Conservation (phyloP, 2,797 vertebrate species). For the Emys orbicularis region DNA sequence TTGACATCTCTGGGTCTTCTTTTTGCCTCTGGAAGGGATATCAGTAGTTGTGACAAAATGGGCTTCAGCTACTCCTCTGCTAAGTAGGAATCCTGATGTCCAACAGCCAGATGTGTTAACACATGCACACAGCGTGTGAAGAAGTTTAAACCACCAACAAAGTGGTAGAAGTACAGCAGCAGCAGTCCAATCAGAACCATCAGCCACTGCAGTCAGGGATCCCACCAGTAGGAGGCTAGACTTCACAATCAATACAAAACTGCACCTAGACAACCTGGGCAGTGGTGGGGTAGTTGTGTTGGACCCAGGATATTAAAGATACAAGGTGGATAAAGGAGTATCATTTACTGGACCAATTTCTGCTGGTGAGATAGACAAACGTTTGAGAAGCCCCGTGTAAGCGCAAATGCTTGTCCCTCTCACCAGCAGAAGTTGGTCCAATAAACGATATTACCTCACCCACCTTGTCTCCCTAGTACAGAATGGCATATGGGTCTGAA, state of each 20-base stretch:
- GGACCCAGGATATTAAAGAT: not conserved
- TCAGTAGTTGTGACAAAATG: not conserved
- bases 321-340: not conserved
- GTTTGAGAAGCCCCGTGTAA: not conserved
- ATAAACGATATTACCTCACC: not conserved
- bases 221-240: slow-evolving; percentile 73
- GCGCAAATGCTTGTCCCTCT: not conserved
- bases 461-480: not conserved
- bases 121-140: not conserved
- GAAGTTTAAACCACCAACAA: not conserved
- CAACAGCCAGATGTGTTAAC: not conserved
- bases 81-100: not conserved
- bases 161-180: not conserved
- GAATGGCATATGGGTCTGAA: not conserved
- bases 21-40: too few relatives aligned
- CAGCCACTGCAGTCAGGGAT: slow-evolving; percentile 64
- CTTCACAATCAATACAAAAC: slow-evolving; percentile 38
- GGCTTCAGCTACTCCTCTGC: not conserved
- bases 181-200: not conserved
- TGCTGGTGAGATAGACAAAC: not conserved
- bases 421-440: not conserved
- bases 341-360: not conserved
- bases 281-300: not conserved
- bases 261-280: not conserved
- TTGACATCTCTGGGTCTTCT: too few relatives aligned